Evolutionary conservation across 2,797 vertebrate species (phyloP), one percentile per base, ranked within the genome.

Genomic region (Cuniculus paca): DNA sequence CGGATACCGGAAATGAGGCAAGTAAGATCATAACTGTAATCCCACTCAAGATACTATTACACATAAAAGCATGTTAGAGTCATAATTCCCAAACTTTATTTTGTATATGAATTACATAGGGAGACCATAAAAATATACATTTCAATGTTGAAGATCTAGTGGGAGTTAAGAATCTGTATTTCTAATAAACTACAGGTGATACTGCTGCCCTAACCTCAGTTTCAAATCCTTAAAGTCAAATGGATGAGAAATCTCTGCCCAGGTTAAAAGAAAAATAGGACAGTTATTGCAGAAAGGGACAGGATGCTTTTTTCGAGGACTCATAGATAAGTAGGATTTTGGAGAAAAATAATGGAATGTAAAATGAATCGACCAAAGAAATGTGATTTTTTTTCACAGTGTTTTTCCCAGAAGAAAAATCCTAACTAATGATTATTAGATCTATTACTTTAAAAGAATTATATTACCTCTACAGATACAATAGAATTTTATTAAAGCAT

Each of bases 221-320:
- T 95, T 93, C 70, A 94, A 92, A 65, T 42, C 31, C 20, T 58
- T 63, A 48, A 26, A n/a, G 56, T 34, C 82, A 91, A 88, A 80
- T 1, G 36, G 42, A 13, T 42, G 6, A 28, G 82, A 77, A 61
- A 50, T 28, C 88, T 79, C 50, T 28, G 13, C 7, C 56, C 81
- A 88, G 22, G 24, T 42, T 42, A 65, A 16, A n/a, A 72, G 52
- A 90, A 86, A 56, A 74, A 85, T 84, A 88, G 9, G 6, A 77
- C 0, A 50, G 36, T 56, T 36, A 88, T 19, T 34, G 31, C 50
- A 80, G 39, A 28, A 28, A 48, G 16, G 19, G 28, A 58, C 24
- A 75, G 56, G 9, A 42, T 17, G 13, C 1, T 50, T 54, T 60
- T 90, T 95, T 36, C 68, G 36, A 84, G 28, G 58, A 3, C 14